Conservation (phyloP, 2,888 invertebrate genomes). For the Phytoseiulus persimilis region DNA sequence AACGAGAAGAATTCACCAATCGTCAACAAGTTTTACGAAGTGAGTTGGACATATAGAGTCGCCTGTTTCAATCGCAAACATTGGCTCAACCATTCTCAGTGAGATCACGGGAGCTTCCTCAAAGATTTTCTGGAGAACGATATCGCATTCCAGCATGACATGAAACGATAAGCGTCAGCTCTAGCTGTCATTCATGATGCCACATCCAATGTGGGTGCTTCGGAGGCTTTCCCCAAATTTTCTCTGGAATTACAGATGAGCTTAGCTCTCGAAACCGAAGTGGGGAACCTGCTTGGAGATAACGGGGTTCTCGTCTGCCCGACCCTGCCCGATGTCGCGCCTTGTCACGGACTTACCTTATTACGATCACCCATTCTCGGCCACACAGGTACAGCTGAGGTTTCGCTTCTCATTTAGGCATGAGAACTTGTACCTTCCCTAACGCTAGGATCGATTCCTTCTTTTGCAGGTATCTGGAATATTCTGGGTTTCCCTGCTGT, state of each 20-base stretch:
- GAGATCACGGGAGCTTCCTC: too few species aligned
- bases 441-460: background rate
- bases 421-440: too few species aligned
- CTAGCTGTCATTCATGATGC: too few species aligned
- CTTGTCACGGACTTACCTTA: conserved; percentile 51
- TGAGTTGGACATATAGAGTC: background rate
- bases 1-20: background rate
- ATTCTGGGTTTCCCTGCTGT: conserved; percentile 51
- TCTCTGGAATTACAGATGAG: conserved; percentile 17
- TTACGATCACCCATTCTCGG: conserved; percentile 50
- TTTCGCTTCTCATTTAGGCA: too few species aligned
- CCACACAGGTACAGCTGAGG: conserved; percentile 47
- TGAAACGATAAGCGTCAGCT: background rate
- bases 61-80: too few species aligned
- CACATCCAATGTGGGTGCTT: too few species aligned
- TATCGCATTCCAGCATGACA: background rate
- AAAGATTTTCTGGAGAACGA: too few species aligned
- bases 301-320: conserved; percentile 50
- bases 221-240: background rate
- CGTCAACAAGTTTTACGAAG: background rate
- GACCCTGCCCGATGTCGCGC: conserved; percentile 50
- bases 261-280: conserved; percentile 41
- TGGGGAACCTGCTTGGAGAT: conserved; percentile 50
- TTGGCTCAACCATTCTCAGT: too few species aligned
- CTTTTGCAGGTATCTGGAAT: conserved; percentile 48